Percentiles rank a stretch among this genome's conserved stretches.
These are phyloP conservation scores for Saxicola maurus DNA, from an alignment of 2,797 vertebrate species.

Conservation along the genomic window DNA sequence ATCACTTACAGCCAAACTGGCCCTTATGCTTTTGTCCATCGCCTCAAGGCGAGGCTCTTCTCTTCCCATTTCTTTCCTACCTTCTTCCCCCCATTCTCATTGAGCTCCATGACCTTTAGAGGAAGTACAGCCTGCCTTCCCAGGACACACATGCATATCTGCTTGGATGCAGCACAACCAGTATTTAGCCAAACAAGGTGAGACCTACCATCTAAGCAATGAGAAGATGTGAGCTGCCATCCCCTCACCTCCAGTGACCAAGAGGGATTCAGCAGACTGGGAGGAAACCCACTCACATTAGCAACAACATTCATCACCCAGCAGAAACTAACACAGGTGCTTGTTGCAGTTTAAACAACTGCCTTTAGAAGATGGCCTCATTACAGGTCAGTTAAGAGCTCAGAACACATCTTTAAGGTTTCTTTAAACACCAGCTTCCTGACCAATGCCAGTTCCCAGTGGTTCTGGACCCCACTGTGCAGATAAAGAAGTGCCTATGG, in stretches of 20 bases:
- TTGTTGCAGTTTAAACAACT: neutral
- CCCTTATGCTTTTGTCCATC: neutral
- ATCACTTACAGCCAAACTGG: neutral
- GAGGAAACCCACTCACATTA: fast-evolving
- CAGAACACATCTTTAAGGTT: neutral
- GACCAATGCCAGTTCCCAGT: neutral
- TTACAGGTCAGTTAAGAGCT: neutral
- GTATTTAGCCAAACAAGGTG: neutral
- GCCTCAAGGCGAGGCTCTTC: neutral
- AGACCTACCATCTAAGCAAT: neutral
- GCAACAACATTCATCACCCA: neutral
- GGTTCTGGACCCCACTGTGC: neutral
- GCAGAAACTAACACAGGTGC: neutral
- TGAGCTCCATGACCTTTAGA: fast-evolving
- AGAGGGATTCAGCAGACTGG: neutral
- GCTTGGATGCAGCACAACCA: neutral
- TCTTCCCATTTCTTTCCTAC: neutral
- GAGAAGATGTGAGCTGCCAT: fast-evolving
- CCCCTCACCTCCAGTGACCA: neutral
- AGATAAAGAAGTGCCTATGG: neutral
- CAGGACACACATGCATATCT: fast-evolving
- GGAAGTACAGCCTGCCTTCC: neutral
- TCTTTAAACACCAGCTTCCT: neutral
- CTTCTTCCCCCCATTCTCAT: neutral
- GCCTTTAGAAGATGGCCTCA: neutral